phyloP scores from a whole-genome alignment of 2,888 invertebrate species.

The Strigamia transsilvanica region DNA sequence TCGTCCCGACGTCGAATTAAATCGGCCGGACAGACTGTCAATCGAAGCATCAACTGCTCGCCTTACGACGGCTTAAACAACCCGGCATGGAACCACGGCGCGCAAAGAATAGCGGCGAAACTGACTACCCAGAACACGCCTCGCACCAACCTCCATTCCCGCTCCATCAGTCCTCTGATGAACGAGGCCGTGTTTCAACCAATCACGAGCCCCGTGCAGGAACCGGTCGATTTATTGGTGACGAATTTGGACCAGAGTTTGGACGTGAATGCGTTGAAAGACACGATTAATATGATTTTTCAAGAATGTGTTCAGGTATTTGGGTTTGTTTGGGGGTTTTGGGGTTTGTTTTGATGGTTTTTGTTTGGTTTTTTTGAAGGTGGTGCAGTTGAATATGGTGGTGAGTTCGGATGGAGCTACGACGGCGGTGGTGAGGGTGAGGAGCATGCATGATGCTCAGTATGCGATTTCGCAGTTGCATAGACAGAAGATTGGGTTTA shows the following conservation, averaged over 20 bases:
- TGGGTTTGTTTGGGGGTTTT: background rate
- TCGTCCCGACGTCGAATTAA: background rate
- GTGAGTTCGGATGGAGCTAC: constrained; percentile 74
- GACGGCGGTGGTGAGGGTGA: constrained; percentile 76
- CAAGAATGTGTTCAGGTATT: constrained; percentile 73
- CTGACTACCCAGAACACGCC: background rate
- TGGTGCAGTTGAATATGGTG: constrained; percentile 71
- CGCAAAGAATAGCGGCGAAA: background rate
- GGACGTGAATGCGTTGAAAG: constrained; percentile 73
- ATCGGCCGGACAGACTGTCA: background rate
- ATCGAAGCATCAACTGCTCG: background rate
- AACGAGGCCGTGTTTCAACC: background rate
- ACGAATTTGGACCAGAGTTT: constrained; percentile 77
- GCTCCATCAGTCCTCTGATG: background rate
- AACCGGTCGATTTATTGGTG: constrained; percentile 71
- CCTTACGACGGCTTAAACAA: background rate
- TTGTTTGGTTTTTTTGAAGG: constrained; percentile 62
- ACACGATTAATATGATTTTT: constrained; percentile 71
- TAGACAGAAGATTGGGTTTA: constrained; percentile 80
- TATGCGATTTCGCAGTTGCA: constrained; percentile 82
- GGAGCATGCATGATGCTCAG: constrained; percentile 73
- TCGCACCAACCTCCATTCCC: background rate
- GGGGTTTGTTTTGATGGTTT: background rate
- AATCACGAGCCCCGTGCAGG: background rate
- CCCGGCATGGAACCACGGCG: background rate